Base-by-base conservation (phyloP, 1,140 invertebrate genomes). In the Drosophila biarmipes region DNA sequence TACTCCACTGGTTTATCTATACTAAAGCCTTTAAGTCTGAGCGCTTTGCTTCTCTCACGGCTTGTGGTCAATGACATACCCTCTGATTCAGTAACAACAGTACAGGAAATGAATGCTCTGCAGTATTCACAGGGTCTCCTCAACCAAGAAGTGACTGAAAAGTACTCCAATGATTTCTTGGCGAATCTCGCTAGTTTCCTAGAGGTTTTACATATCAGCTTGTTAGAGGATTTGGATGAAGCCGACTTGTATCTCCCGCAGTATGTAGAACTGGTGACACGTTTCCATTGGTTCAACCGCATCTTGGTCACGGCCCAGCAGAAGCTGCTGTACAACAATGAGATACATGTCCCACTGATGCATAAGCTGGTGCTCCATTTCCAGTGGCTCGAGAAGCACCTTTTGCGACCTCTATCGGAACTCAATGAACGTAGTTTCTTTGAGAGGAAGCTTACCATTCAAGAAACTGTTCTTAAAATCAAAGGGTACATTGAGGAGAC, bases 311-410 rank as follows among this genome's bases (percentile, higher is more conserved):
- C 75, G 4, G 52, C 87, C 0, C 72, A 85, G 17, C 52, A 78
- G 14, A 75, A 85, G 14, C 24, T 92, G 7, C 67, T 92, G 6
- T 58, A 73, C 10, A 64, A 72, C 17, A 91, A 87, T 21, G 74
- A 80, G 19, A 14, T 92, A 1, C 66, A 89, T 55, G 40, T 69
- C 6, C 74, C 80, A 6, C 31, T 92, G 27, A 73, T 91, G 64
- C 91, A 92, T 45, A 85, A 91, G 46, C 24, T 92, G n/a, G 61
- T 90, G n/a, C 52, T 92, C 24, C 91, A 92, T 46, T 92, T 90
- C 45, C 89, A 91, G 31, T 92, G 91, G 91, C 19, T 92, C 29
- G 57, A 85, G 12, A 92, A 92, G 48, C 73, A 92, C 34, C 45
- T 92, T 7, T 14, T 92, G 0, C 7, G 27, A 4, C 48, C 34